Percentiles rank a stretch among this genome's conserved stretches.
These are phyloP conservation scores for Nansenia antarctica DNA, from an alignment of 2,113 vertebrate species.

Conservation along the genomic window DNA sequence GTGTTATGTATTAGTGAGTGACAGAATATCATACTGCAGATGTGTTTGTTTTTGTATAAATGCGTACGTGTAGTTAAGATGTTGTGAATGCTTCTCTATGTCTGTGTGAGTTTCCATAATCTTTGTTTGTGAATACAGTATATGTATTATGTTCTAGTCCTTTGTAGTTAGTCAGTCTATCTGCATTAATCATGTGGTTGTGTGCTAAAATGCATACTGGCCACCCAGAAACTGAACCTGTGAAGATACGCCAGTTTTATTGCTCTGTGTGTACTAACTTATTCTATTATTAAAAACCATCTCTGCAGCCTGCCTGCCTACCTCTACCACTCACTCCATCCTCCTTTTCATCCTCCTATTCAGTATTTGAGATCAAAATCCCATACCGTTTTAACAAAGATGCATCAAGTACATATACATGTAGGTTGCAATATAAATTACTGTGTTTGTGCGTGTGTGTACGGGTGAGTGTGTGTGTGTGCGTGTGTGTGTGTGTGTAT, in stretches of 20 bases:
- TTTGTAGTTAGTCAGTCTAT: neutral
- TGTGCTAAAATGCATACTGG: conserved; percentile 15
- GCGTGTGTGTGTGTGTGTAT: conserved; percentile 1
- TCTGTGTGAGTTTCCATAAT: neutral
- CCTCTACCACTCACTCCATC: conserved; percentile 1
- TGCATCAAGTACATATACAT: neutral
- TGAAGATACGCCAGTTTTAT: conserved; percentile 40
- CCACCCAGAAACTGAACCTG: conserved; percentile 34
- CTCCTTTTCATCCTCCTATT: neutral
- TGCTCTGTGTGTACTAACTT: conserved; percentile 40
- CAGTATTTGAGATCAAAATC: neutral
- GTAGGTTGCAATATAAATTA: neutral
- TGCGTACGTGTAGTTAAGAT: neutral
- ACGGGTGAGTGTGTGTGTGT: too few relatives aligned
- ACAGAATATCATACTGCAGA: too few relatives aligned
- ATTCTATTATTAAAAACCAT: conserved; percentile 48
- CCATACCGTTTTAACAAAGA: neutral
- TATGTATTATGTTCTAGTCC: neutral
- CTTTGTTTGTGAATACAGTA: neutral
- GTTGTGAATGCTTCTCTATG: neutral
- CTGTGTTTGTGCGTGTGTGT: neutral
- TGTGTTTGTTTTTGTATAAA: conserved; percentile 28
- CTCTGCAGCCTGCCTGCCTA: neutral
- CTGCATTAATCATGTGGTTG: neutral
- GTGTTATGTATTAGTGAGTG: too few relatives aligned